Evolutionary conservation across 2,888 invertebrate genomes (phyloP), one percentile per base, ranked within the genome.

Genomic region (Mythimna ferrago): DNA sequence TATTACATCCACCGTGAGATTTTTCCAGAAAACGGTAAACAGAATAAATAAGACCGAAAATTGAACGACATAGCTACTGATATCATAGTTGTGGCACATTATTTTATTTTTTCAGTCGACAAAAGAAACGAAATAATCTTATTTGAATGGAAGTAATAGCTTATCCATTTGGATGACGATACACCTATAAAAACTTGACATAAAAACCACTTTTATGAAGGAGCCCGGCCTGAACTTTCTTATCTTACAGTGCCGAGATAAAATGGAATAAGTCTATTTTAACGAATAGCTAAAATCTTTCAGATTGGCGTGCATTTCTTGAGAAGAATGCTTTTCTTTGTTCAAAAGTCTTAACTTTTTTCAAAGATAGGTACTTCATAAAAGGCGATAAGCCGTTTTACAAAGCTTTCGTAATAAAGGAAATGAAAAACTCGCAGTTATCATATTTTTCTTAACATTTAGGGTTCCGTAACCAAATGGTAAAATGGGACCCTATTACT

Each of bases 201-300:
- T 78, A 78, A 78, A 76, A 76, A 21, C 7, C 14, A 21, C 32
- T 76, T 76, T 78, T 78, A 76, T 54, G 71, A 38, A 41, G 19
- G 48, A n/a, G 57, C 57, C 57, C 58, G 53, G 54, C 76, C 56
- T 76, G 21, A 6, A 56, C 54, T 38, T 73, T 57, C 32, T 3
- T 73, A 72, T 71, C 32, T 16, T 26, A 41, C 44, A 11, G 11
- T 21, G 14, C 5, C 14, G 7, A 54, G 35, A 71, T 41, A 72
- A 63, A 76, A 53, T 7, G 57, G n/a, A 26, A 62, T 48, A 74
- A 48, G 48, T 60, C n/a, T 16, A 57, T 65, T 38, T 65, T 26
- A 10, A 16, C n/a, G 35, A 64, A 35, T 21, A 54, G 38, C 16
- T 65, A 2, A 21, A 35, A 65, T 64, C 41, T 9, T 19, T 64